phyloP scores from a whole-genome alignment of 2,113 vertebrate species.

The Barnardius zonarius region DNA sequence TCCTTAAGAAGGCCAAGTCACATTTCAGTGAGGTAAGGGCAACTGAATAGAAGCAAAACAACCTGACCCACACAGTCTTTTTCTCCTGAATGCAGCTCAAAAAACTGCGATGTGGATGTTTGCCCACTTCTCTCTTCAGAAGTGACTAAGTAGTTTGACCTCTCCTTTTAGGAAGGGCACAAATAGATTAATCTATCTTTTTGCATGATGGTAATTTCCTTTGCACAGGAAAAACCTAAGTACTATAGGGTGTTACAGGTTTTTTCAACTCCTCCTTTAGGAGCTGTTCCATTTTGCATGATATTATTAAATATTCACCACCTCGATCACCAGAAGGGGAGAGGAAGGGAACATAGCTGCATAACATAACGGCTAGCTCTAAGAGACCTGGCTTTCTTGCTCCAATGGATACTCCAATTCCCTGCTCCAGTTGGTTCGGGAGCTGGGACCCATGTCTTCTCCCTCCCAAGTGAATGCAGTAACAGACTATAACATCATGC shows the following conservation, averaged over 20 bases:
- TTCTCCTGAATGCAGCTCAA: background rate
- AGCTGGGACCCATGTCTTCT: background rate
- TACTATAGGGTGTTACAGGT: fast-evolving
- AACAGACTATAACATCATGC: background rate
- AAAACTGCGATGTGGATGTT: background rate
- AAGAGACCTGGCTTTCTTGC: conserved; percentile 22
- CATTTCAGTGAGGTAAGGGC: background rate
- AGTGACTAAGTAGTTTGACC: background rate
- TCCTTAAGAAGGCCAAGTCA: background rate
- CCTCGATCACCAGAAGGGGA: background rate
- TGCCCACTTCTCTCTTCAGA: background rate
- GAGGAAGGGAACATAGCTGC: background rate
- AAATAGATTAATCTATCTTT: background rate
- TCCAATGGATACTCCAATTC: conserved; percentile 33
- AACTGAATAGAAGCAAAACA: background rate
- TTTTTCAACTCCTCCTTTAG: background rate
- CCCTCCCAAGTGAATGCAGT: background rate
- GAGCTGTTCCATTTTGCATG: conserved; percentile 30
- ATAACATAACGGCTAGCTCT: background rate
- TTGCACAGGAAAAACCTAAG: background rate
- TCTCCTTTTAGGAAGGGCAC: background rate
- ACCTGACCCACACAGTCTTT: background rate
- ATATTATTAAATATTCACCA: conserved; percentile 50
- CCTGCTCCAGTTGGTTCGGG: conserved; percentile 41
- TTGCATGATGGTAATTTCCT: background rate